Evolutionary conservation across 2,797 vertebrate genomes (phyloP).

Genomic region (Acrocephalus scirpaceus): DNA sequence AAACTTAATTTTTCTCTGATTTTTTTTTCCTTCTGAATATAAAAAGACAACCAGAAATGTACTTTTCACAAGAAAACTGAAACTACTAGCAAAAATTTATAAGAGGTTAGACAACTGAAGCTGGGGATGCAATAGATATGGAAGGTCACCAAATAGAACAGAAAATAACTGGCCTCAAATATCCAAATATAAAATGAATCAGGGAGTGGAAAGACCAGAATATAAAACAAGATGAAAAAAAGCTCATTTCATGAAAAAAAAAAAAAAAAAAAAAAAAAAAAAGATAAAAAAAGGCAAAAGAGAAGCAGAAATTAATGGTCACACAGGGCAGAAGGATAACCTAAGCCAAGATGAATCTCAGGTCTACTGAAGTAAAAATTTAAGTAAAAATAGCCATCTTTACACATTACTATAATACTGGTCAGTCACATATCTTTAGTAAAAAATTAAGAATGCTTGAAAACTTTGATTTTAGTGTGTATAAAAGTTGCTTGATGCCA

Average conservation of each 20-base stretch:
- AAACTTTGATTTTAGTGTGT: neutral
- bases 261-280: neutral
- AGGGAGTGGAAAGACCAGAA: neutral
- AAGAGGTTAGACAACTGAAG: neutral
- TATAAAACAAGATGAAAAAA: neutral
- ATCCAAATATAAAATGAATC: neutral
- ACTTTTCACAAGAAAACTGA: neutral
- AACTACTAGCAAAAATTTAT: neutral
- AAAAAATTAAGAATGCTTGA: neutral
- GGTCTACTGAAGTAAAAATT: neutral
- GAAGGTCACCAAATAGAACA: neutral
- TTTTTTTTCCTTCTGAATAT: neutral
- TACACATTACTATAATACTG: neutral
- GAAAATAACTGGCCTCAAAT: neutral
- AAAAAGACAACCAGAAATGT: neutral
- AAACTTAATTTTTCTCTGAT: neutral
- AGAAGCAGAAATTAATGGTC: neutral
- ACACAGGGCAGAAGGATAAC: neutral
- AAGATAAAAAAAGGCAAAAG: neutral
- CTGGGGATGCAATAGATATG: rapidly evolving
- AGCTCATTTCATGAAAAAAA: neutral
- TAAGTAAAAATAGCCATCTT: neutral
- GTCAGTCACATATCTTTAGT: neutral
- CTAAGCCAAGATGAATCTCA: neutral
- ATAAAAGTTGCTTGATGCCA: neutral